Percentiles rank a stretch among this genome's conserved stretches.
These are phyloP conservation scores for Nettapus auritus DNA, from an alignment of 2,113 vertebrate species.

Conservation along the genomic window DNA sequence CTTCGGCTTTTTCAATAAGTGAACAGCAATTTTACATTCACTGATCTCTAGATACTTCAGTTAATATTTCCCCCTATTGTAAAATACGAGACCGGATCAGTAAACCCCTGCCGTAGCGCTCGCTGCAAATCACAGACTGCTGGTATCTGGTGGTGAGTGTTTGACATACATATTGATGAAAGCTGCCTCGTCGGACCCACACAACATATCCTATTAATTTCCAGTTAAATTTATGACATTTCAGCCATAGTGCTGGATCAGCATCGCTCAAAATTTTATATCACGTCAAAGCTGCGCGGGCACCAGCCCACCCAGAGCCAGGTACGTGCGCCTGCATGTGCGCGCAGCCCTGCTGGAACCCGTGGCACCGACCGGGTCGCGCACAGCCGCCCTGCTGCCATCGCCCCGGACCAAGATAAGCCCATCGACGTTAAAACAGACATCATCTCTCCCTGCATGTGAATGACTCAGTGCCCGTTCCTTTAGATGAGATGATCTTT, in stretches of 20 bases:
- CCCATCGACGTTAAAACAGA: neutral
- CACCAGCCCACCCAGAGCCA: neutral
- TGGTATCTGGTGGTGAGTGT: conserved; percentile 53
- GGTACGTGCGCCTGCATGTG: neutral
- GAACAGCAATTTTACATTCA: conserved; percentile 52
- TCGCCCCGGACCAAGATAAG: neutral
- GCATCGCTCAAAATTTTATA: conserved; percentile 62
- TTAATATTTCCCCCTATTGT: conserved; percentile 65
- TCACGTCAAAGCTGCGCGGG: neutral
- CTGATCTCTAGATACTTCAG: conserved; percentile 56
- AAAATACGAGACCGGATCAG: conserved; percentile 63
- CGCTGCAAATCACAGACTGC: conserved; percentile 62
- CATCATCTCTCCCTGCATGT: conserved; percentile 7
- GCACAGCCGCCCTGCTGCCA: no score
- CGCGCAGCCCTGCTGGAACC: no score
- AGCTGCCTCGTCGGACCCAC: conserved; percentile 59
- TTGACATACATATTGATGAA: conserved; percentile 69
- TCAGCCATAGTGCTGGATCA: conserved; percentile 39
- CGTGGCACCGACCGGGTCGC: no score
- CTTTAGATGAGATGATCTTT: conserved; percentile 21
- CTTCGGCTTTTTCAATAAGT: conserved; percentile 59
- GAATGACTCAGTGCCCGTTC: neutral
- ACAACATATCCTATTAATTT: conserved; percentile 73
- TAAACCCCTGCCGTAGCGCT: conserved; percentile 32
- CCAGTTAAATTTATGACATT: conserved; percentile 61